These are phyloP conservation scores for Cossypha caffra DNA, from an alignment of 2,797 vertebrate species.

Conservation along the genomic window DNA sequence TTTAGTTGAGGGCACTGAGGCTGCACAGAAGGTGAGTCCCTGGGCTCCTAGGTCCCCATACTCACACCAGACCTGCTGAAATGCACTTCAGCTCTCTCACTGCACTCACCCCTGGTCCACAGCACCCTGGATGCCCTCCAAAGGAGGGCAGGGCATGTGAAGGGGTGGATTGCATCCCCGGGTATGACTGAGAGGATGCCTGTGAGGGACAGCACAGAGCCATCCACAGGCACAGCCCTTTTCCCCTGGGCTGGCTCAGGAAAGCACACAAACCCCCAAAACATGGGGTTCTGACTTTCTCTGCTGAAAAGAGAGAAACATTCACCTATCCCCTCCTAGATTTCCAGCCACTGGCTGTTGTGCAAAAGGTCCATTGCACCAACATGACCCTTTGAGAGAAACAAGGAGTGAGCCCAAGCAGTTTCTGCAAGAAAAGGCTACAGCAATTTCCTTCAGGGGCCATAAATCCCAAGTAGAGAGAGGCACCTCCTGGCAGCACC, in stretches of 20 bases:
- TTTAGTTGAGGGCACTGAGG: accelerated
- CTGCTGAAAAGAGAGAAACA: neutral
- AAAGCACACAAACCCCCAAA: neutral
- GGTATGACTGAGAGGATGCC: accelerated
- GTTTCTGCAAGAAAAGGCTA: neutral
- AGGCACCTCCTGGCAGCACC: slow-evolving; percentile 67
- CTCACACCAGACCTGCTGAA: neutral
- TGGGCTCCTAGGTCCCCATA: neutral
- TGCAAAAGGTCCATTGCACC: neutral
- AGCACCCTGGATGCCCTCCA: neutral
- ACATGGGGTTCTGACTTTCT: accelerated
- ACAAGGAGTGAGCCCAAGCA: accelerated
- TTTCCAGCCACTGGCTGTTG: neutral
- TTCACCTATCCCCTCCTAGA: neutral
- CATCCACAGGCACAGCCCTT: neutral
- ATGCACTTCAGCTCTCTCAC: neutral
- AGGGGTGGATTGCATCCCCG: neutral
- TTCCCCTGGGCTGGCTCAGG: neutral
- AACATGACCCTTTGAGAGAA: neutral
- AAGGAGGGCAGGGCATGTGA: neutral
- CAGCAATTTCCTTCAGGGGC: neutral
- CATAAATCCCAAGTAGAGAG: slow-evolving; percentile 67
- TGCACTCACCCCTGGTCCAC: accelerated
- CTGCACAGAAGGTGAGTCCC: neutral
- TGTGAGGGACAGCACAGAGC: neutral